Conservation (phyloP, 2,797 vertebrate genomes). For the Aythya fuligula region DNA sequence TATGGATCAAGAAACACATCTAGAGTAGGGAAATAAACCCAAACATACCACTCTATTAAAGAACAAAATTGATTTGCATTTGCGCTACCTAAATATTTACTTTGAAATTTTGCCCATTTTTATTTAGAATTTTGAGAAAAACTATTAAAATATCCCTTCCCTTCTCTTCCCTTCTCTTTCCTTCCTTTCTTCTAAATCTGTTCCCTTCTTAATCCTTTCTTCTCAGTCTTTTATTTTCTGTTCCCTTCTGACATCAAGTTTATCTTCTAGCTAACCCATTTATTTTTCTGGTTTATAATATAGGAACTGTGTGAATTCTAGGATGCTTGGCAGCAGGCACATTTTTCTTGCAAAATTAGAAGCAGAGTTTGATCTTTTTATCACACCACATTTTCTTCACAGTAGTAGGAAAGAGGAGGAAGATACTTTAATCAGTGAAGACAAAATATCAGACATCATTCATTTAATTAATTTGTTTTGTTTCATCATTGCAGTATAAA, state of each 20-base stretch:
- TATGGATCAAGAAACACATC: background rate
- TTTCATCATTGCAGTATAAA: background rate
- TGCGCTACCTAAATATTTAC: background rate
- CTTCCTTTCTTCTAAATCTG: no score
- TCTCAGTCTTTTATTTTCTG: background rate
- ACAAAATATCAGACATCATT: background rate
- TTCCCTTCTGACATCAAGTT: background rate
- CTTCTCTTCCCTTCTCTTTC: no score
- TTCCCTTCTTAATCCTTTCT: background rate
- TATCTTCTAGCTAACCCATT: background rate
- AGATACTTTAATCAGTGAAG: background rate
- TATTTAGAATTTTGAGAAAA: background rate
- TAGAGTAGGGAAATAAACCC: background rate
- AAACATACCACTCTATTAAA: background rate
- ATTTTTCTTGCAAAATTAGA: background rate
- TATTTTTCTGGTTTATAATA: background rate
- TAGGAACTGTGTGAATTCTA: background rate
- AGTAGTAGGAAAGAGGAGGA: background rate
- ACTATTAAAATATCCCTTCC: background rate
- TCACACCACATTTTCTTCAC: background rate
- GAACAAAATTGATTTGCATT: background rate
- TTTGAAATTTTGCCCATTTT: background rate
- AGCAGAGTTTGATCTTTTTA: background rate
- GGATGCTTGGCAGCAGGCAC: background rate
- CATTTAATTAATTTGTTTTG: background rate